Percentiles rank a stretch among this genome's conserved stretches.
These are phyloP conservation scores for Sinelater perroti DNA, from an alignment of 2,888 invertebrate genomes.

Conservation along the genomic window DNA sequence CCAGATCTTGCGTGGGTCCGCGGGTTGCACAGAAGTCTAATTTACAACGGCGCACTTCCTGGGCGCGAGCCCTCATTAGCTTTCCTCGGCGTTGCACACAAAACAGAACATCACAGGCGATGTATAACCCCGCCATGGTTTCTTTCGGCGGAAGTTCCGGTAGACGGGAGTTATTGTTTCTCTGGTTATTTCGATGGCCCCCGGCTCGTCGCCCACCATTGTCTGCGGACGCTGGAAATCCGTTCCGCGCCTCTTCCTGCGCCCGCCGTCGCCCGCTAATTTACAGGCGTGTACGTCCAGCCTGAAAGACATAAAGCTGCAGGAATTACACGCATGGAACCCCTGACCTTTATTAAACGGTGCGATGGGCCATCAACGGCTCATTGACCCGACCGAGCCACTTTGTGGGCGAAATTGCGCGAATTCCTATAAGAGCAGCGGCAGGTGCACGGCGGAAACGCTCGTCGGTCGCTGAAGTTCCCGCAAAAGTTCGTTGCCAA, in stretches of 20 bases:
- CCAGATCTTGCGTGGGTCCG: conserved; percentile 1
- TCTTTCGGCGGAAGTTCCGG: no score
- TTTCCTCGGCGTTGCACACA: conserved; percentile 7
- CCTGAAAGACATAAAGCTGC: conserved; percentile 4
- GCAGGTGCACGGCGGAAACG: neutral
- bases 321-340: conserved; percentile 22
- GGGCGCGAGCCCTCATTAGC: conserved; percentile 12
- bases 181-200: no score
- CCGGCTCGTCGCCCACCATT: no score
- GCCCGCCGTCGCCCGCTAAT: no score
- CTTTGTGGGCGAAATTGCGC: conserved; percentile 12
- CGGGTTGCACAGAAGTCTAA: conserved; percentile 14
- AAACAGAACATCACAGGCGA: no score
- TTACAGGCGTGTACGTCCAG: no score
- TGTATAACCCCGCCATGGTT: no score
- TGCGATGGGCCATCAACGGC: conserved; percentile 25
- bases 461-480: neutral
- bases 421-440: conserved; percentile 10
- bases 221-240: no score
- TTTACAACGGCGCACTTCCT: conserved; percentile 20
- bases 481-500: no score
- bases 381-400: conserved; percentile 26
- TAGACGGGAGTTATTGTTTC: no score
- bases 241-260: no score
- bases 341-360: conserved; percentile 20